Conservation (phyloP, 2,888 invertebrate genomes). For the Apodemia mormo region DNA sequence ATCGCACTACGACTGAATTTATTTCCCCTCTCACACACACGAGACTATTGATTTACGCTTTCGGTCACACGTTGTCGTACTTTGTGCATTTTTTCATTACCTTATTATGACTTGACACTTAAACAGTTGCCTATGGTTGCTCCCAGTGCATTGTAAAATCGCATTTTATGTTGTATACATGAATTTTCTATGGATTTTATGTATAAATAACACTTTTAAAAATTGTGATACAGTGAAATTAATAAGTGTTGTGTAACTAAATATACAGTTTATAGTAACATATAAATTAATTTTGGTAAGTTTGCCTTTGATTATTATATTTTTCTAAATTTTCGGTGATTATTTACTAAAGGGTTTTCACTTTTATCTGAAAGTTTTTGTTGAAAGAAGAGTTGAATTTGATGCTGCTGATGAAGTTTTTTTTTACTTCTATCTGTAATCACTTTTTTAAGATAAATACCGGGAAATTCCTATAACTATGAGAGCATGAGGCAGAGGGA, state of each 20-base stretch:
- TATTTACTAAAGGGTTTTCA: too few species aligned
- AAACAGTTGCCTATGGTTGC: conserved; percentile 1
- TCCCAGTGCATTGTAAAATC: background rate
- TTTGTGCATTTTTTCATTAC: background rate
- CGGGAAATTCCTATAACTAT: too few species aligned
- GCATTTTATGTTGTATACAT: conserved; percentile 1
- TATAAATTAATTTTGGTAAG: background rate
- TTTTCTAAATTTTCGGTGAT: too few species aligned
- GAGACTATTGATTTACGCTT: conserved; percentile 2
- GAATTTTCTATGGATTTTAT: background rate
- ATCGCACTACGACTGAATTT: background rate
- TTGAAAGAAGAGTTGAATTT: too few species aligned
- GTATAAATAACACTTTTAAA: background rate
- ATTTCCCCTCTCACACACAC: background rate
- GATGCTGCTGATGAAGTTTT: too few species aligned
- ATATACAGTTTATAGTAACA: too few species aligned
- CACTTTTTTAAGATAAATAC: too few species aligned
- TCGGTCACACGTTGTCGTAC: background rate
- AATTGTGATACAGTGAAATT: background rate
- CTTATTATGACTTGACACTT: background rate
- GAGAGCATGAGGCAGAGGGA: too few species aligned
- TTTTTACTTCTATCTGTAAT: too few species aligned
- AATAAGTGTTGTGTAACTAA: background rate
- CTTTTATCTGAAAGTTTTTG: too few species aligned
- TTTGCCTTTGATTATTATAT: background rate